Percentiles rank a stretch among this genome's conserved stretches.
These are phyloP conservation scores for Melanotaenia duboulayi DNA, from an alignment of 2,113 vertebrate genomes.

Conservation along the genomic window DNA sequence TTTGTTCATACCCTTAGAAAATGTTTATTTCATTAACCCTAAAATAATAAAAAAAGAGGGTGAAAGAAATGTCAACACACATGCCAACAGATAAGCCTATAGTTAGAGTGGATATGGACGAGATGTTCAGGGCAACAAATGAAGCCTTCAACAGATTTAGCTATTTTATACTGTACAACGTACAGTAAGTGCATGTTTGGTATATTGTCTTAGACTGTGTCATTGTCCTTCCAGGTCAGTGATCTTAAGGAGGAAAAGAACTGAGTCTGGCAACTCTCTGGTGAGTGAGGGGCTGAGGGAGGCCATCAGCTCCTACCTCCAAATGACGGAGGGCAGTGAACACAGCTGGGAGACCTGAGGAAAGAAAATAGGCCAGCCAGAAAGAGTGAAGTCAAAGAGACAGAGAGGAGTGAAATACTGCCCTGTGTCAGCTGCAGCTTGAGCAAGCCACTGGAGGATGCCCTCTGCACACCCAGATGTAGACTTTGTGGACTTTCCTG, in stretches of 20 bases:
- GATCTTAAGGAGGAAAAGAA: constrained; percentile 70
- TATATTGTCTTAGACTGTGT: background rate
- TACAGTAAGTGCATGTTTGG: too few species aligned
- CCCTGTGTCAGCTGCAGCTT: constrained; percentile 3
- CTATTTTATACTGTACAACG: background rate
- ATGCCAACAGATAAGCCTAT: constrained; percentile 10
- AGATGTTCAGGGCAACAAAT: background rate
- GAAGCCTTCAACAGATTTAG: background rate
- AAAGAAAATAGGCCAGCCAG: background rate
- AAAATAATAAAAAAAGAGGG: constrained; percentile 2
- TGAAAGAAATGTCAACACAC: background rate
- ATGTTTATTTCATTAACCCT: background rate
- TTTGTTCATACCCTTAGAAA: constrained; percentile 9
- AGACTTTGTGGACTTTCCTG: background rate
- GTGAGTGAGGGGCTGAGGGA: constrained; percentile 89
- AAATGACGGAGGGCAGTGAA: constrained; percentile 69
- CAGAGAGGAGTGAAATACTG: background rate
- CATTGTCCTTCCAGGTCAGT: constrained; percentile 75
- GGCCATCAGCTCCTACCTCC: constrained; percentile 88
- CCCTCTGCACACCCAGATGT: background rate
- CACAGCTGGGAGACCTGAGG: constrained; percentile 63
- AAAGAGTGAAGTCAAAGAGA: constrained; percentile 8
- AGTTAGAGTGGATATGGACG: background rate
- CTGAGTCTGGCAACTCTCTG: constrained; percentile 69
- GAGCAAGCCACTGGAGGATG: background rate